Evolutionary conservation across 2,113 vertebrate species (phyloP).

Genomic region (Neodontobutis hainanensis): DNA sequence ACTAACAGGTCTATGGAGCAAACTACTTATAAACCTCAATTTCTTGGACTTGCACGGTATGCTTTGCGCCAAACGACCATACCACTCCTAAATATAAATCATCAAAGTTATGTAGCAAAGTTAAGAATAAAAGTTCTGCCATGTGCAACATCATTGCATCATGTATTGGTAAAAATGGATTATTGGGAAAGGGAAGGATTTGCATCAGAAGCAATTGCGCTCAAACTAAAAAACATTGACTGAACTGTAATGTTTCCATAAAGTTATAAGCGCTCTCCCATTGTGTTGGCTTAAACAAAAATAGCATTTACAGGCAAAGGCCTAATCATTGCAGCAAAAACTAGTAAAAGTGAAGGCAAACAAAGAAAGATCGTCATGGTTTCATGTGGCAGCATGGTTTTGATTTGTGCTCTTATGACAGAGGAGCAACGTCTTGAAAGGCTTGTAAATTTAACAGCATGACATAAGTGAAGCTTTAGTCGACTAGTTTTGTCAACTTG

Average conservation of each 20-base stretch:
- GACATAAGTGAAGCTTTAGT: constrained; percentile 13
- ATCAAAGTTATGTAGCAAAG: constrained; percentile 29
- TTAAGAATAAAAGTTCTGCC: constrained; percentile 40
- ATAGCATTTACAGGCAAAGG: constrained; percentile 60
- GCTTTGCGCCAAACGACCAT: constrained; percentile 36
- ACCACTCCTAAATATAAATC: constrained; percentile 52
- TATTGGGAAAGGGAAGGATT: constrained; percentile 45
- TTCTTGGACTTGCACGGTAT: constrained; percentile 46
- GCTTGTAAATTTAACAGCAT: constrained; percentile 31
- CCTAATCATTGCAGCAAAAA: constrained; percentile 70
- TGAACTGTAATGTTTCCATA: constrained; percentile 40
- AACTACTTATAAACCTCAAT: constrained; percentile 31
- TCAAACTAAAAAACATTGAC: constrained; percentile 54
- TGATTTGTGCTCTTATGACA: constrained; percentile 53
- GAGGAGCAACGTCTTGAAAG: constrained; percentile 10
- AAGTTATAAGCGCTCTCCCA: constrained; percentile 40
- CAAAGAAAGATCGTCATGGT: constrained; percentile 63
- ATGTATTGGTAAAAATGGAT: constrained; percentile 38
- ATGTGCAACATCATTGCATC: constrained; percentile 32
- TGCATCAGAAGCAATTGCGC: constrained; percentile 25
- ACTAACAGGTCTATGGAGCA: constrained; percentile 39
- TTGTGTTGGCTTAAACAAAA: constrained; percentile 69
- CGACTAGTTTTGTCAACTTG: constrained; percentile 2
- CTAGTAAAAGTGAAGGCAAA: constrained; percentile 62
- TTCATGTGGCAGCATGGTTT: constrained; percentile 57